Conservation (phyloP, 1,140 invertebrate genomes). For the Acromyrmex heyeri region DNA sequence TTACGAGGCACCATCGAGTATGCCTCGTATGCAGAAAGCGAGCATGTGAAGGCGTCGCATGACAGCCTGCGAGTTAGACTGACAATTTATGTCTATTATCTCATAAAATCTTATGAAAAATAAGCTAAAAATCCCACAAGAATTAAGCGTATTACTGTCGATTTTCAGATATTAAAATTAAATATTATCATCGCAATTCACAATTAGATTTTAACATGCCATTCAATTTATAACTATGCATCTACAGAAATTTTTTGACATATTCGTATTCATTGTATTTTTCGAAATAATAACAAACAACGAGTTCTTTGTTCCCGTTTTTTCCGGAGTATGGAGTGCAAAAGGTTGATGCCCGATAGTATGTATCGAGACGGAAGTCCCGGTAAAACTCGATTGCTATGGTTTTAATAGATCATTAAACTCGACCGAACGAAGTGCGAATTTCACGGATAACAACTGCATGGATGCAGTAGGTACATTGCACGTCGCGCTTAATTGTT, state of each 20-base stretch:
- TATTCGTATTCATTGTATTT: background rate
- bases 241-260: background rate
- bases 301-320: background rate
- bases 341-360: background rate
- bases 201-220: background rate
- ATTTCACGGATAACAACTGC: slow-evolving; percentile 61
- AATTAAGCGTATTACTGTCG: background rate
- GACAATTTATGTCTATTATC: slow-evolving; percentile 51
- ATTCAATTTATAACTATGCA: background rate
- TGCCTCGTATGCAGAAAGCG: slow-evolving; percentile 52
- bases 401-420: slow-evolving; percentile 61
- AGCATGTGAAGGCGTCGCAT: slow-evolving; percentile 32
- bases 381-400: slow-evolving; percentile 36
- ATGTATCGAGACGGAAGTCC: background rate
- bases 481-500: slow-evolving; percentile 60
- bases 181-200: background rate
- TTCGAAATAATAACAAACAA: background rate
- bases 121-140: background rate
- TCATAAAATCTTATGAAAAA: slow-evolving; percentile 2
- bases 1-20: slow-evolving; percentile 47
- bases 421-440: slow-evolving; percentile 43
- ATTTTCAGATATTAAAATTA: background rate
- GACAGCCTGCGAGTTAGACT: slow-evolving; percentile 32
- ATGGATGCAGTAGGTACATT: slow-evolving; percentile 19
- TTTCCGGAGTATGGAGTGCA: background rate